phyloP scores from a whole-genome alignment of 23 tunicate genomes.

The Styela clava region DNA sequence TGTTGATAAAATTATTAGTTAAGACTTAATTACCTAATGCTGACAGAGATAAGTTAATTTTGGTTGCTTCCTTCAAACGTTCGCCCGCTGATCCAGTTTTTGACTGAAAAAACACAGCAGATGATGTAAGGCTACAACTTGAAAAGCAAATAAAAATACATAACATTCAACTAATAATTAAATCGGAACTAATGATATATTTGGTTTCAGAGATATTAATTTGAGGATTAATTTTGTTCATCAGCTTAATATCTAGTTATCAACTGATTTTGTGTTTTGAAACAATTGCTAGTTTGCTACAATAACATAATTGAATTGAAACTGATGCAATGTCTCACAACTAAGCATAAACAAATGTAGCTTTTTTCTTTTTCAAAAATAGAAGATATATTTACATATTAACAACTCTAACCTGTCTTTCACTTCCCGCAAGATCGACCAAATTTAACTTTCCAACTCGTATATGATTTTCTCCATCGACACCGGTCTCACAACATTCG shows the following conservation, averaged over 20 bases:
- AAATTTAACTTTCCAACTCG: constrained; percentile 91
- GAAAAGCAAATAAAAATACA: not conserved
- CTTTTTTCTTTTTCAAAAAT: too few relatives aligned
- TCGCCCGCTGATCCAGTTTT: constrained; percentile 94
- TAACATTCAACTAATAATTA: not conserved
- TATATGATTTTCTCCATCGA: constrained; percentile 94
- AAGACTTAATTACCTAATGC: constrained; percentile 82
- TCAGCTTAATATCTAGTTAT: too few relatives aligned
- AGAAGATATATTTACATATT: too few relatives aligned
- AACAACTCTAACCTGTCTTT: constrained; percentile 89
- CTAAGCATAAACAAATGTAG: too few relatives aligned
- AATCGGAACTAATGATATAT: too few relatives aligned
- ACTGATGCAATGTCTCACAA: too few relatives aligned
- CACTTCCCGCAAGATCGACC: constrained; percentile 97
- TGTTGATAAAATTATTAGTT: too few relatives aligned
- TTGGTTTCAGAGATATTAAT: too few relatives aligned
- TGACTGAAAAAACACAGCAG: constrained; percentile 39
- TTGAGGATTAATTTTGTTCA: too few relatives aligned
- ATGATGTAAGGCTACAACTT: not conserved
- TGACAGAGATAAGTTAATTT: constrained; percentile 90
- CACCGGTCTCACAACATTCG: constrained; percentile 90
- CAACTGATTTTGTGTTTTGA: too few relatives aligned
- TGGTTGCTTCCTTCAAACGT: constrained; percentile 94
- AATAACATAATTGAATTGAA: too few relatives aligned
- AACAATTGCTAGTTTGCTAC: too few relatives aligned